Evolutionary conservation across 2,888 invertebrate genomes (phyloP), one percentile per base, ranked within the genome.

Genomic region (Baronia brevicornis): DNA sequence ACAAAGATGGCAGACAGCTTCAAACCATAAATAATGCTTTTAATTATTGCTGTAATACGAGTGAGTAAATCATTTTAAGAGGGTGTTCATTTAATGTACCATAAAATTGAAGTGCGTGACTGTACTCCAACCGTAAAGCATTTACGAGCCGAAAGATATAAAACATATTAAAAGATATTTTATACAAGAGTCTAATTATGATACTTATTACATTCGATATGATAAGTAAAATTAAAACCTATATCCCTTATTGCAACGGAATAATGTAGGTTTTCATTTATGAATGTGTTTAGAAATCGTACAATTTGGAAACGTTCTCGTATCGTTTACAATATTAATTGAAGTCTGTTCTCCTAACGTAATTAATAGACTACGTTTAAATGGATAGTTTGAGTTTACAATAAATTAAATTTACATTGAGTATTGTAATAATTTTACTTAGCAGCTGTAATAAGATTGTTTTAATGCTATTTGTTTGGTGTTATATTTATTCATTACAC

Each of bases 61-160:
- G 19, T 19, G 19, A 13, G 10, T 32, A 25, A 32, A 26, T 32
- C 26, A 32, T 20, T 21, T 32, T 2, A 24, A 32, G 26, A 10
- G 20, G 13, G 8, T 27, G 17, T 33, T 27, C 21, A 21, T 22
- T 33, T 15, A 33, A 26, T 12, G 33, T 27, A 8, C 3, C 33
- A 9, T 27, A 33, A 33, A 22, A 33, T 22, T 33, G 27, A 21
- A 21, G n/a, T 12, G 10, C 34, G 9, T 20, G 34, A 28, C 12
- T 34, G 34, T 34, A 34, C 28, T 12, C 17, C 18, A 28, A 28
- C 34, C 34, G 34, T 28, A 28, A 28, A 19, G 13, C 13, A 9
- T 14, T 34, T 34, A 34, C 13, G 23, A 28, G 19, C 10, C 14
- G 10, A 23, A 11, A 18, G 19, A 7, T 14, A 9, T 34, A 14